Percentiles rank a stretch among this genome's conserved stretches.
Evolutionary conservation across 2,113 vertebrate genomes (phyloP).

Genomic region (Budorcas taxicolor): DNA sequence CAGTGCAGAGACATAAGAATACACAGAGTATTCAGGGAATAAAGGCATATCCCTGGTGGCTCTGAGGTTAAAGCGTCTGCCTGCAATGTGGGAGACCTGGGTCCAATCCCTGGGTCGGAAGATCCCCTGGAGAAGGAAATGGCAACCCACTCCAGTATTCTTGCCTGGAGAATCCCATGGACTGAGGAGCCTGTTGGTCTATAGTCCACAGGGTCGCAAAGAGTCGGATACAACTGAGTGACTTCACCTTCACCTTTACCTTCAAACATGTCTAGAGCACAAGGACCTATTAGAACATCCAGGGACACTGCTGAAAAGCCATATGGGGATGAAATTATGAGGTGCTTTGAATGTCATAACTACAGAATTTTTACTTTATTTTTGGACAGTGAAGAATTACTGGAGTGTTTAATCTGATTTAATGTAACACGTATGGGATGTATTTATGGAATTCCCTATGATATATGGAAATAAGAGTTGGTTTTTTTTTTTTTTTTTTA

Average conservation of each 20-base stretch:
- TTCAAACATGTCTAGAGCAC: not conserved
- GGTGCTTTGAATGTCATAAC: not conserved
- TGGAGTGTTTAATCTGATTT: not conserved
- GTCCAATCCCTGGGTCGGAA: no score
- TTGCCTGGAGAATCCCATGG: no score
- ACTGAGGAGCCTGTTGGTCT: no score
- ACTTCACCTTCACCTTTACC: no score
- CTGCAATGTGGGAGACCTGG: no score
- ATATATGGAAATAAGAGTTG: not conserved
- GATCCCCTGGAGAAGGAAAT: no score
- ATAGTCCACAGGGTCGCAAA: no score
- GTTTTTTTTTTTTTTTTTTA: not conserved
- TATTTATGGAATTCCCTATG: not conserved
- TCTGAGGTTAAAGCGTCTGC: no score
- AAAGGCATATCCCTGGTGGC: not conserved
- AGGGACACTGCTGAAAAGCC: not conserved
- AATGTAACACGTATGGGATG: not conserved
- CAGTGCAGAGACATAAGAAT: not conserved
- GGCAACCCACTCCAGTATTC: no score
- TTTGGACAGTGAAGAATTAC: not conserved
- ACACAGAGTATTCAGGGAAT: not conserved
- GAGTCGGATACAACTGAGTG: no score
- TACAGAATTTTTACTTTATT: not conserved
- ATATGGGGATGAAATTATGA: not conserved
- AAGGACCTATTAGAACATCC: not conserved